These are phyloP conservation scores for Heteronetta atricapilla DNA, from an alignment of 2,113 vertebrate species.

Conservation along the genomic window DNA sequence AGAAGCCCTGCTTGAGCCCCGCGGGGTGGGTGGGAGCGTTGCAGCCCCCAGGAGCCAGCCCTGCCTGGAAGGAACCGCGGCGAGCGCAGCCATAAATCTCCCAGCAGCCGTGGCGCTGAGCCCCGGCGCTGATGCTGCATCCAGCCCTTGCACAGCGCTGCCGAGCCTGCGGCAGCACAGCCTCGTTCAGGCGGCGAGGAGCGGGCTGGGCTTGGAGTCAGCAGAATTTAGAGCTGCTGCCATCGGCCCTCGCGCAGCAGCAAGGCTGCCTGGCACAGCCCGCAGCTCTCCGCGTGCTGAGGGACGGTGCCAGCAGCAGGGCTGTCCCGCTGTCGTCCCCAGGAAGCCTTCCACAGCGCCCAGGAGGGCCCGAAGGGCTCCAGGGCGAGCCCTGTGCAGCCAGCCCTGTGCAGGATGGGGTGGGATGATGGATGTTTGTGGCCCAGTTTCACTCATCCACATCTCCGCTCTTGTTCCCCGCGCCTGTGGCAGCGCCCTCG, in stretches of 20 bases:
- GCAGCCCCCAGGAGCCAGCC: background rate
- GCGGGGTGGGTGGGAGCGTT: background rate
- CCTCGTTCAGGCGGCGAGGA: fast-evolving
- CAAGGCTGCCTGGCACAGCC: too few relatives aligned
- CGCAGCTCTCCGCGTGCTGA: background rate
- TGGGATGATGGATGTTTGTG: background rate
- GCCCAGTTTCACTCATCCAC: background rate
- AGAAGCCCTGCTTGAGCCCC: background rate
- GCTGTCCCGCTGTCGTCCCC: background rate
- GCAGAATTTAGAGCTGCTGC: background rate
- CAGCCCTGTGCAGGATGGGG: background rate
- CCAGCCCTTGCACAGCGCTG: background rate
- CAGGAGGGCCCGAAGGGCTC: background rate
- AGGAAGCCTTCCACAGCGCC: fast-evolving
- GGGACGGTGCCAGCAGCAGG: background rate
- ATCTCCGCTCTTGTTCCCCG: background rate
- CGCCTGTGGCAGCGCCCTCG: slow-evolving; percentile 65
- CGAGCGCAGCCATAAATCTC: background rate
- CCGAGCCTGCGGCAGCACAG: background rate
- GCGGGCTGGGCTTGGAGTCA: background rate
- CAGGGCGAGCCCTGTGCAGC: background rate
- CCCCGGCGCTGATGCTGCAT: slow-evolving; percentile 15
- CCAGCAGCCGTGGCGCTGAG: background rate
- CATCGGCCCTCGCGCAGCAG: background rate
- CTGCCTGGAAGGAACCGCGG: background rate